These are phyloP conservation scores for Gavia stellata DNA, from an alignment of 2,113 vertebrate species.

Conservation along the genomic window DNA sequence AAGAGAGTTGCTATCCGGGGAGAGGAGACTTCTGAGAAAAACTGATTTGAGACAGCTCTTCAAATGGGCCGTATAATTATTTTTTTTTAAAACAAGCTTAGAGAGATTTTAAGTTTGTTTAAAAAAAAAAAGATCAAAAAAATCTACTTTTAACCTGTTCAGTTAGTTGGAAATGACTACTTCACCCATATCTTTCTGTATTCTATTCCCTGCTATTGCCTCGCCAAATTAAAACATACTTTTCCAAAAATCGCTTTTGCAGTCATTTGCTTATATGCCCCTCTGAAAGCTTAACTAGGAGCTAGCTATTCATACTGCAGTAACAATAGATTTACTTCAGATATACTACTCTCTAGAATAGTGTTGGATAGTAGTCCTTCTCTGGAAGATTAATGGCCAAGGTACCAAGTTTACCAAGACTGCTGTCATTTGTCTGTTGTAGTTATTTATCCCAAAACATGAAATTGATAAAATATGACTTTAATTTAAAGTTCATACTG, in stretches of 20 bases:
- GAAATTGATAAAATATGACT: background rate
- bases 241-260: background rate
- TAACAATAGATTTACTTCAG: background rate
- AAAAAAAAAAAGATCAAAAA: too few species aligned
- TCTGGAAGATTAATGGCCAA: background rate
- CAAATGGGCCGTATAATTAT: background rate
- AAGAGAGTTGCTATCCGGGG: background rate
- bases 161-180: background rate
- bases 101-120: background rate
- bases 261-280: background rate
- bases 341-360: background rate
- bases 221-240: fast-evolving
- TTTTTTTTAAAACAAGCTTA: background rate
- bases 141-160: background rate
- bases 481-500: background rate
- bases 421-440: background rate
- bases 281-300: background rate
- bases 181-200: background rate
- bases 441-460: background rate
- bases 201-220: background rate
- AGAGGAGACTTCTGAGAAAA: background rate
- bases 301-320: background rate
- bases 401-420: background rate
- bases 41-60: background rate
- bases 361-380: background rate